Base-by-base conservation (phyloP, 1,140 invertebrate genomes). In the Anoplophora glabripennis region DNA sequence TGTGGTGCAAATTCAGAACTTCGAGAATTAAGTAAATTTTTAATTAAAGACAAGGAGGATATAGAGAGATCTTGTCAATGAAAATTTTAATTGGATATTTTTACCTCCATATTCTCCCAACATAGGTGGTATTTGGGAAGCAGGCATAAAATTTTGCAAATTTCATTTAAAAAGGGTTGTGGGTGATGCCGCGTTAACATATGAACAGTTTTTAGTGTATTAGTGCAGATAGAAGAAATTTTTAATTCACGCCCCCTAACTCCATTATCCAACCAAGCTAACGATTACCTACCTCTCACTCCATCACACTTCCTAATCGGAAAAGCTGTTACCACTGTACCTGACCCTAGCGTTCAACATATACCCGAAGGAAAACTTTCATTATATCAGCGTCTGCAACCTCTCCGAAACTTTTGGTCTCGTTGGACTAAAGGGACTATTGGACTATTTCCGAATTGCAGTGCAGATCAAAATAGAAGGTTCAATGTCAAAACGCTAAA, bases 291-390 rank as follows among this genome's bases (percentile, higher is more conserved):
- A 0, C 14, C 52, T 17, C 46, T 74, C 1, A 73, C 74, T 8
- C 73, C 75, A 11, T 72, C 61, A 12, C 72, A 76, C 61, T 77
- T 77, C 47, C 47, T 77, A 7, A 76, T 74, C 48, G 75, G 74
- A 3, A 53, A 60, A 7, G 42, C 57, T 18, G 60, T 59, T 10
- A 35, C 76, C 7, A 41, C 53, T 37, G 71, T 69, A 8, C 47
- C 64, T 21, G 56, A 36, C 10, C 17, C 10, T 12, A 38, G 40
- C 35, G 48, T 52, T 4, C 11, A 52, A 52, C 21, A 28, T 28
- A 28, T 28, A 28, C 21, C 21, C 21, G 21, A 28, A 28, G 21
- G 21, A 28, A 28, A 28, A 28, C 21, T 28, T 28, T 28, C 21
- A 3, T 28, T 28, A 28, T 28, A 28, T 28, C 21, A 28, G 21